phyloP scores from a whole-genome alignment of 92 coral and sea anemone species.

The Virgularia gustaviana region DNA sequence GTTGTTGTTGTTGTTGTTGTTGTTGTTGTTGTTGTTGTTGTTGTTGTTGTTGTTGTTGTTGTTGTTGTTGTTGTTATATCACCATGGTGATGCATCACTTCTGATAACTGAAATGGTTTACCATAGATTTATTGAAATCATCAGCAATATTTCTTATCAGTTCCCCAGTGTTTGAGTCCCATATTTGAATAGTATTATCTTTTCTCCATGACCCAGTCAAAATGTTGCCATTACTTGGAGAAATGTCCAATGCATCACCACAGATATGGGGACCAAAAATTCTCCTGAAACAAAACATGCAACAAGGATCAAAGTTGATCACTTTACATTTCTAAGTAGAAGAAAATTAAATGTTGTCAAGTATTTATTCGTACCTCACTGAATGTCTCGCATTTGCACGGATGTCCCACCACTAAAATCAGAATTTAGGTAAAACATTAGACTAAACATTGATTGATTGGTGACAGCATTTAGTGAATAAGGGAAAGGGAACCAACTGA shows the following conservation, averaged over 20 bases:
- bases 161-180: slow-evolving; percentile 84
- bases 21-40: background rate
- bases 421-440: too few relatives aligned
- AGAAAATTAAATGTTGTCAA: background rate
- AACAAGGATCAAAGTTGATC: background rate
- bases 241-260: slow-evolving; percentile 92
- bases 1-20: background rate
- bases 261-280: slow-evolving; percentile 96
- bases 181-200: slow-evolving; percentile 76
- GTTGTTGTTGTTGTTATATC: background rate
- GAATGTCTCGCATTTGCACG: slow-evolving; percentile 82
- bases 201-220: slow-evolving; percentile 95
- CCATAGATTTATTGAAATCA: slow-evolving; percentile 83
- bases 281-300: slow-evolving; percentile 64
- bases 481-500: background rate
- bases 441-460: background rate
- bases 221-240: slow-evolving; percentile 62
- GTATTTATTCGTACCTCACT: slow-evolving; percentile 55
- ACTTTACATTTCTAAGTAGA: background rate
- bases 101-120: slow-evolving; percentile 9
- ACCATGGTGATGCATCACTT: background rate
- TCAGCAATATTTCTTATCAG: slow-evolving; percentile 69
- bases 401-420: slow-evolving; percentile 93
- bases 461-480: background rate
- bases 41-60: background rate